Evolutionary conservation across 2,888 invertebrate species (phyloP), one percentile per base, ranked within the genome.

Genomic region (Norana najaformis): DNA sequence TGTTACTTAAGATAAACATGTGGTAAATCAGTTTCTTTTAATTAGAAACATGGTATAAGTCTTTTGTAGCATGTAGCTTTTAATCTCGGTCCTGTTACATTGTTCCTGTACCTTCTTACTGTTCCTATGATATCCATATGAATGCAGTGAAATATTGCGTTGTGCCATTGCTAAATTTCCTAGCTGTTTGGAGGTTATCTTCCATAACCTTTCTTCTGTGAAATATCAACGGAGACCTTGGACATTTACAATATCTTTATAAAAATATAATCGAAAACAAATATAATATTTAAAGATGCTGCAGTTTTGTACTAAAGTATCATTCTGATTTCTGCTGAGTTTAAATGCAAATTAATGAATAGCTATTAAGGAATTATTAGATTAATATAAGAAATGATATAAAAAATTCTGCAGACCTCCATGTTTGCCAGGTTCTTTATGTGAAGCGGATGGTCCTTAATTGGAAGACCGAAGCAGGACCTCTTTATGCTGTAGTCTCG

Each of bases 361-460:
- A 23, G 30, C 13, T 23, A n/a, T n/a, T n/a, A 53, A 53, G 23
- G 3, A 53, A 53, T 53, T 30, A 53, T 53, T 53, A 53, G 23
- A 53, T 53, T 23, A 53, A 23, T 53, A 53, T 41, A 53, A 53
- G 23, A 53, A 53, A 53, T 53, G n/a, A n/a, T 69, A 30, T n/a
- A 53, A 53, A 30, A 53, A 53, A 53, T 53, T 8, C 30, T 69
- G 30, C 11, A 11, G 90, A 94, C 95, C 94, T 96, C 96, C 94
- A 96, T 94, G 85, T 94, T 93, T 5, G 96, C 95, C 82, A 96
- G 92, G 14, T 95, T 95, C 91, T 95, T 95, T 14, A 95, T 93
- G 93, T 96, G 96, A n/a, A 96, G 93, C 0, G 95, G 95, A 92
- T 95, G 95, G 89, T 95, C 94, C 89, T 93, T 93, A 41, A 96